phyloP scores from a whole-genome alignment of 2,888 invertebrate genomes.

The Cephus rjabovi region DNA sequence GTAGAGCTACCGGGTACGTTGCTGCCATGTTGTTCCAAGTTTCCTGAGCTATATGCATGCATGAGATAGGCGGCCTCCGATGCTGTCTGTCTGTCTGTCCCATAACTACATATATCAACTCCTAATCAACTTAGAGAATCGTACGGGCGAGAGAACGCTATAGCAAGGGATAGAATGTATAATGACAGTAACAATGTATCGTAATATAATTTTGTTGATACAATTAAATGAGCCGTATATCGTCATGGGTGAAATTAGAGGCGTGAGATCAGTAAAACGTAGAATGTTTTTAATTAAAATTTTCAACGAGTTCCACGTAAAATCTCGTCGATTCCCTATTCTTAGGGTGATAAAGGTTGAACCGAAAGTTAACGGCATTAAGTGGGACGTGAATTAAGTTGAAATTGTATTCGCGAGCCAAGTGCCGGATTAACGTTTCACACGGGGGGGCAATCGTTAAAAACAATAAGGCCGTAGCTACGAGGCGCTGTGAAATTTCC shows the following conservation, averaged over 20 bases:
- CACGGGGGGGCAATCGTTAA: neutral
- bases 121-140: neutral
- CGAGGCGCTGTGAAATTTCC: conserved; percentile 36
- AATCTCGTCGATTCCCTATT: neutral
- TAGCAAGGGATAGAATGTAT: neutral
- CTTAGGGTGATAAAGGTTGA: neutral
- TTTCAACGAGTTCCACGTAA: neutral
- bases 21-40: neutral
- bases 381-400: neutral
- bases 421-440: neutral
- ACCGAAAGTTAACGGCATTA: neutral
- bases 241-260: neutral
- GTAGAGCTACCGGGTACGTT: neutral
- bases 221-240: neutral
- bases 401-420: neutral
- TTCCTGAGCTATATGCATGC: neutral
- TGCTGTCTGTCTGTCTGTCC: neutral
- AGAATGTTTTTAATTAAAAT: neutral
- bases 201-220: neutral
- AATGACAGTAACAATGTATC: neutral
- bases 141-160: neutral
- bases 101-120: neutral
- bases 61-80: neutral
- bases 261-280: neutral
- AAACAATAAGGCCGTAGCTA: conserved; percentile 5